Evolutionary conservation across 2,888 invertebrate species (phyloP).

Genomic region (Dolichopus griseipennis): DNA sequence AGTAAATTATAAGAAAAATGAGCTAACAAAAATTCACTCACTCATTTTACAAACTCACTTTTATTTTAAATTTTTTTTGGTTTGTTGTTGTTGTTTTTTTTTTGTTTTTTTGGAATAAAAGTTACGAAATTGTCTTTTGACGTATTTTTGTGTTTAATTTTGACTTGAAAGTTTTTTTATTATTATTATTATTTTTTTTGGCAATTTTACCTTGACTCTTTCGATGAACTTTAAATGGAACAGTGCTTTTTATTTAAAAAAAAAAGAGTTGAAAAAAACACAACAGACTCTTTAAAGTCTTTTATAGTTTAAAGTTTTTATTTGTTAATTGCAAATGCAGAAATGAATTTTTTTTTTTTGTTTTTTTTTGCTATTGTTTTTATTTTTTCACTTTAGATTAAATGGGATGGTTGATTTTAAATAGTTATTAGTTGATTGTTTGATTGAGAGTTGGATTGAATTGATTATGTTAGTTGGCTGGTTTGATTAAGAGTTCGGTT

Average conservation of each 20-base stretch:
- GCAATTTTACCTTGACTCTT: constrained; percentile 2
- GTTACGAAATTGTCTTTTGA: background rate
- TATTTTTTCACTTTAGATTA: background rate
- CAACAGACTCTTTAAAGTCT: background rate
- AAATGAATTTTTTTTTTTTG: background rate
- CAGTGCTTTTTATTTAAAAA: background rate
- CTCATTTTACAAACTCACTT: no score
- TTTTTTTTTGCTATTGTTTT: background rate
- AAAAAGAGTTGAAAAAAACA: background rate
- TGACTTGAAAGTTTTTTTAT: background rate
- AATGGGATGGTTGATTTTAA: background rate
- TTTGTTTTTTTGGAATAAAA: background rate
- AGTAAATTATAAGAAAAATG: no score
- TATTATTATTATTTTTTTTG: background rate
- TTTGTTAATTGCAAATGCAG: constrained; percentile 1
- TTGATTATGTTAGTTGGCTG: no score
- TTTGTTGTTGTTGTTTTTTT: background rate
- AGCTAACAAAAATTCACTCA: no score
- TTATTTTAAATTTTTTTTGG: no score
- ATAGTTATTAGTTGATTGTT: background rate
- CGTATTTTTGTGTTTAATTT: background rate
- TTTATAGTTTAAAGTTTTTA: no score
- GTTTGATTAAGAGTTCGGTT: no score
- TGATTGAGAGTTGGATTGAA: no score
- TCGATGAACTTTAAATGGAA: constrained; percentile 6